phyloP scores from a whole-genome alignment of 2,888 invertebrate genomes.

The Copidosoma aretas region DNA sequence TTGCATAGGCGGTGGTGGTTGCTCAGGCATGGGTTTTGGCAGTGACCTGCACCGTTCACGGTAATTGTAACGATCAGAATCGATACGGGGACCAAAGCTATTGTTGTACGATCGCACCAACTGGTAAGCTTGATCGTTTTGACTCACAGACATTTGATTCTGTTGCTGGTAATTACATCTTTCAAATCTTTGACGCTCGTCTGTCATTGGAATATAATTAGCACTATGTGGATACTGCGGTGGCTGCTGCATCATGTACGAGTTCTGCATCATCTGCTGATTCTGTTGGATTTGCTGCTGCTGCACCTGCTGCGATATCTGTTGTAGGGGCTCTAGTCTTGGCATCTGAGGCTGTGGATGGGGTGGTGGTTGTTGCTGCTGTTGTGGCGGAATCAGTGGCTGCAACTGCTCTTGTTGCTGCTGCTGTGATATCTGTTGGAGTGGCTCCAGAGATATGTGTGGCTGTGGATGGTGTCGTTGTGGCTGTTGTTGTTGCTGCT shows the following conservation, averaged over 20 bases:
- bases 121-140: constrained; percentile 50
- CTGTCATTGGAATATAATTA: constrained; percentile 43
- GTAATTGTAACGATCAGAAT: constrained; percentile 46
- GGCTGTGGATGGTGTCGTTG: constrained; percentile 33
- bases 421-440: constrained; percentile 29
- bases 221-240: constrained; percentile 50
- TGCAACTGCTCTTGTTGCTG: constrained; percentile 45
- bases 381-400: constrained; percentile 42
- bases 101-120: constrained; percentile 46
- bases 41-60: constrained; percentile 45
- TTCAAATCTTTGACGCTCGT: constrained; percentile 46
- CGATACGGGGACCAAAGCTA: constrained; percentile 44
- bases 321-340: constrained; percentile 31
- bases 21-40: constrained; percentile 39
- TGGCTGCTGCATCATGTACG: constrained; percentile 46
- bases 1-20: constrained; percentile 18
- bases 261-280: constrained; percentile 37
- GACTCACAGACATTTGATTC: constrained; percentile 40
- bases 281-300: constrained; percentile 34
- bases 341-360: constrained; percentile 30
- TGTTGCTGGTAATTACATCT: constrained; percentile 45
- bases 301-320: constrained; percentile 32
- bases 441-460: neutral
- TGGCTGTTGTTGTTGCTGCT: constrained; percentile 46
- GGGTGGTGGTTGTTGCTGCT: constrained; percentile 21